Evolutionary conservation across 2,797 vertebrate species (phyloP).

Genomic region (Chlorospingus semifuscus): DNA sequence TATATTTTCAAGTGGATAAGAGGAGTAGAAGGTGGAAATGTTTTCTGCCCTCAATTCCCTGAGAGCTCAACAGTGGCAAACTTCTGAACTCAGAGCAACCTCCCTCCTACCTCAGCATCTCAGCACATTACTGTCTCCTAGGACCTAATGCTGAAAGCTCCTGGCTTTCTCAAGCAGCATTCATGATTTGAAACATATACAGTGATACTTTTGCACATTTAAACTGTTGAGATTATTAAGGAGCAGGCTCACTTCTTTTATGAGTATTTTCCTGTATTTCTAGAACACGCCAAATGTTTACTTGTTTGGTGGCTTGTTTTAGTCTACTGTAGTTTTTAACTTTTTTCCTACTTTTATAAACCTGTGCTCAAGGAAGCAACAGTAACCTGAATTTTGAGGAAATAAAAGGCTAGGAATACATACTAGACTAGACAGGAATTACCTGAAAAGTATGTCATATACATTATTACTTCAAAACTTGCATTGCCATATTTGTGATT

Average conservation of each 20-base stretch:
- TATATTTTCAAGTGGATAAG: background rate
- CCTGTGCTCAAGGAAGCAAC: background rate
- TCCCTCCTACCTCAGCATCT: background rate
- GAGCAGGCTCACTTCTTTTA: background rate
- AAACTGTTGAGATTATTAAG: background rate
- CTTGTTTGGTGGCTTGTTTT: background rate
- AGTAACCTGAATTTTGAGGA: background rate
- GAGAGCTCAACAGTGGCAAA: background rate
- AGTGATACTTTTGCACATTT: background rate
- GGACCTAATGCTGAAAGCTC: background rate
- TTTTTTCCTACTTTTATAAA: background rate
- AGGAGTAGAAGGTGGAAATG: background rate
- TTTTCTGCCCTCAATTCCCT: background rate
- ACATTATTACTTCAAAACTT: background rate
- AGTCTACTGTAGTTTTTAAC: background rate
- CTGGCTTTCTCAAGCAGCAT: background rate
- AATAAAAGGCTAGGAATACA: background rate
- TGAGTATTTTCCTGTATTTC: background rate
- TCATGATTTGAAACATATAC: background rate
- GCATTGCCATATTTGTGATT: background rate
- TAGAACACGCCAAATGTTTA: background rate
- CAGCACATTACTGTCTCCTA: background rate
- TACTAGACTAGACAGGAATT: background rate
- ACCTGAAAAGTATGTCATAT: background rate
- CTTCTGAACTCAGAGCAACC: background rate